Evolutionary conservation across 2,113 vertebrate genomes (phyloP).

Genomic region (Sebastes fasciatus): DNA sequence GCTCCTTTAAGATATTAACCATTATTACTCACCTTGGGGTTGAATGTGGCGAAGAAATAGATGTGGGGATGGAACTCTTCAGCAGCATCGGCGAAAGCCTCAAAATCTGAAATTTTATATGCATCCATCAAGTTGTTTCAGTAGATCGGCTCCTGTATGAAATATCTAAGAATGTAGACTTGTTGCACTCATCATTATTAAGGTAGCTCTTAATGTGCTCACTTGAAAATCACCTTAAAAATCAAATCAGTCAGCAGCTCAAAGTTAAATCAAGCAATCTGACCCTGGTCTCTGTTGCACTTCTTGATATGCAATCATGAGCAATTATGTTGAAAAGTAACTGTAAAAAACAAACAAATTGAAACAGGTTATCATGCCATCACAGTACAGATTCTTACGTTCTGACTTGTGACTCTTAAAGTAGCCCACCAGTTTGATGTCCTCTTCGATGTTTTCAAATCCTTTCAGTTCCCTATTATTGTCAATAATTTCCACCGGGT

Average conservation of each 20-base stretch:
- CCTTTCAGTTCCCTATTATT: slow-evolving; percentile 89
- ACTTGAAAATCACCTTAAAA: slow-evolving; percentile 1
- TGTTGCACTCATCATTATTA: slow-evolving; percentile 34
- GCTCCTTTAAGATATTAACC: background rate
- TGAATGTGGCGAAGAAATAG: slow-evolving; percentile 93
- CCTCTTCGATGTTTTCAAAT: slow-evolving; percentile 90
- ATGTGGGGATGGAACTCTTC: slow-evolving; percentile 94
- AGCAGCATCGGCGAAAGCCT: slow-evolving; percentile 90
- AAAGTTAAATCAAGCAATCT: background rate
- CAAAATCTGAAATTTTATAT: slow-evolving; percentile 87
- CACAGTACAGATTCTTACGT: slow-evolving; percentile 84
- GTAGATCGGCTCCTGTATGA: slow-evolving; percentile 3
- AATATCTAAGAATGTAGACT: slow-evolving; percentile 28
- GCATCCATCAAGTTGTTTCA: slow-evolving; percentile 42
- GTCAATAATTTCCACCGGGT: slow-evolving; percentile 91
- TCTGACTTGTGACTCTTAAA: slow-evolving; percentile 93
- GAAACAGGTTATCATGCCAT: slow-evolving; percentile 59
- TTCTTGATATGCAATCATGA: slow-evolving; percentile 14
- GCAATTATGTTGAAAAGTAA: slow-evolving; percentile 33
- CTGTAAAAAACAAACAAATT: slow-evolving; percentile 16
- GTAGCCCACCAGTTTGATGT: slow-evolving; percentile 93
- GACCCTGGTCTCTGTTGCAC: background rate
- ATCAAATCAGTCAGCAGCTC: slow-evolving; percentile 3
- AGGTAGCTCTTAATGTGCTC: slow-evolving; percentile 20
- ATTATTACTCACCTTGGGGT: slow-evolving; percentile 84